A percentile compares a stretch with the other conserved stretches of the same genome.
Evolutionary conservation across 64 coral and sea anemone species (phyloP).

Genomic region (Montipora efflorescens): DNA sequence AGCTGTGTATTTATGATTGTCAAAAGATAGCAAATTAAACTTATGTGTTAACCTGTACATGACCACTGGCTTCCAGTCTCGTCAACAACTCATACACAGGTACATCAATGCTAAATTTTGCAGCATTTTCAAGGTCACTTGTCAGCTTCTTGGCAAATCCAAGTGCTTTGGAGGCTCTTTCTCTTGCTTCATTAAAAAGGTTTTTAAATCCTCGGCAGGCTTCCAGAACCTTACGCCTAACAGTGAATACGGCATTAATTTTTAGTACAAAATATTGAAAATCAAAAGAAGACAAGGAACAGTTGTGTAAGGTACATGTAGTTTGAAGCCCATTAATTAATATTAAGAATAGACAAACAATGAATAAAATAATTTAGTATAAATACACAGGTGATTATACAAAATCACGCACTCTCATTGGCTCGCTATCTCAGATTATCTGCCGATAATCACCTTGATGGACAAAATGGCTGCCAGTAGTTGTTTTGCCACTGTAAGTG

Average conservation of each 20-base stretch:
- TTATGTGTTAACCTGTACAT: conserved; percentile 72
- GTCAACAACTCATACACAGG: conserved; percentile 72
- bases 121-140: conserved; percentile 93
- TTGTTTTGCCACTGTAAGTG: no score
- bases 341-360: no score
- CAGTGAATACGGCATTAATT: neutral
- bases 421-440: no score
- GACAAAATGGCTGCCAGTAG: no score
- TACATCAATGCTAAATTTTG: conserved; percentile 89
- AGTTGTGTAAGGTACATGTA: no score
- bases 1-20: neutral
- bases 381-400: no score
- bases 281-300: no score
- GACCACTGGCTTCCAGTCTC: conserved; percentile 70
- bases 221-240: conserved; percentile 90
- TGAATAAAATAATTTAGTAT: no score
- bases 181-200: conserved; percentile 93
- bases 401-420: no score
- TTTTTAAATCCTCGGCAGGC: conserved; percentile 92
- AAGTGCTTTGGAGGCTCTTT: conserved; percentile 92
- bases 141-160: conserved; percentile 91
- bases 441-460: no score
- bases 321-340: no score
- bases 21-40: neutral
- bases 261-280: no score